phyloP scores from a whole-genome alignment of 2,113 vertebrate genomes.

The Nyctereutes procyonoides region DNA sequence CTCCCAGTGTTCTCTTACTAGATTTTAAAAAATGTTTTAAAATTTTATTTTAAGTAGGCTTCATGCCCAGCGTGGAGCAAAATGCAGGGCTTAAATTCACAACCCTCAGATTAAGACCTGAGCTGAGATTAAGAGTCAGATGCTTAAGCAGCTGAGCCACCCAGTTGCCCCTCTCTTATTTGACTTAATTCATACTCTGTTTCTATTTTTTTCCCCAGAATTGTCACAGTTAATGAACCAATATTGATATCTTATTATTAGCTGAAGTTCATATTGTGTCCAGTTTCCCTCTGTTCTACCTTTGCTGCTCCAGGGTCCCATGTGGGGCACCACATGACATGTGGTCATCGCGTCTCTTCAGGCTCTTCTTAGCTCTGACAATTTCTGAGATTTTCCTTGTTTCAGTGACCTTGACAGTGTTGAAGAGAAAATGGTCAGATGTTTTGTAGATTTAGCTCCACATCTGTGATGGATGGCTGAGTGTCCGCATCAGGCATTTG shows the following conservation, averaged over 20 bases:
- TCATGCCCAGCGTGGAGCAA: no score
- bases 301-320: not conserved
- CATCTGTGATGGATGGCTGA: not conserved
- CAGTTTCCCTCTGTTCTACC: not conserved
- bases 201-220: not conserved
- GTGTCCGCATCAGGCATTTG: not conserved
- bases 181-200: not conserved
- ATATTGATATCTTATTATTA: not conserved
- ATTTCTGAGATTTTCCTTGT: not conserved
- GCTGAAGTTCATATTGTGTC: not conserved
- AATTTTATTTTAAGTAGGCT: not conserved
- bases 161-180: not conserved
- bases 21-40: not conserved
- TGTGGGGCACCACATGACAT: not conserved
- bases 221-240: not conserved
- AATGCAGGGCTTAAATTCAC: not conserved
- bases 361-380: no score
- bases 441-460: not conserved
- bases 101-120: not conserved
- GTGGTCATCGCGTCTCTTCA: no score
- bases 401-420: not conserved
- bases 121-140: not conserved
- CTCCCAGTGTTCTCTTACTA: not conserved
- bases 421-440: not conserved
- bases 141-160: not conserved